Evolutionary conservation across 1,140 invertebrate genomes (phyloP).

Genomic region (Matsumurasca onukii): DNA sequence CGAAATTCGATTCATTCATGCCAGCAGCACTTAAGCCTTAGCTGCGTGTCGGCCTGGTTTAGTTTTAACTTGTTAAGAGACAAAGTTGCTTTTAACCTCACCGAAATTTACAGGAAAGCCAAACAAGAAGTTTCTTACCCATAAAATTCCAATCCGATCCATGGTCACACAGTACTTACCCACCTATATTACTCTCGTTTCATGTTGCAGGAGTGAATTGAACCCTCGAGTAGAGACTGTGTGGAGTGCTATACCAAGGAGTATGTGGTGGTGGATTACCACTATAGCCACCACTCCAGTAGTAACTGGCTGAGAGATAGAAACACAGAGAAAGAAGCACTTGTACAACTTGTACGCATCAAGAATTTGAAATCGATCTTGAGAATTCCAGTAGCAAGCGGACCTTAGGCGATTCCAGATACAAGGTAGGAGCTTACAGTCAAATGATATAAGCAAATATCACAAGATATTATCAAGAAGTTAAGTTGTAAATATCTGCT

Average conservation of each 20-base stretch:
- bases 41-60: too few species aligned
- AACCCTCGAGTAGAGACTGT: constrained; percentile 85
- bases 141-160: too few species aligned
- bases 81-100: too few species aligned
- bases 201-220: constrained; percentile 64
- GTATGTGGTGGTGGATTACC: constrained; percentile 78
- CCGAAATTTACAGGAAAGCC: too few species aligned
- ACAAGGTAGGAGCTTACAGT: constrained; percentile 31
- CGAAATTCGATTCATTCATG: too few species aligned
- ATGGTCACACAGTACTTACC: too few species aligned
- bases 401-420: constrained; percentile 36
- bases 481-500: too few species aligned
- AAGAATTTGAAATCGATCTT: constrained; percentile 70
- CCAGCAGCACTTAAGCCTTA: too few species aligned
- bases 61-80: too few species aligned
- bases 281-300: constrained; percentile 70
- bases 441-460: neutral
- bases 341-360: constrained; percentile 58
- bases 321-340: constrained; percentile 58
- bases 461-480: neutral
- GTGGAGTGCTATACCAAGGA: constrained; percentile 84
- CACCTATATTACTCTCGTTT: too few species aligned
- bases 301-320: constrained; percentile 59
- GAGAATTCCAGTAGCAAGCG: constrained; percentile 44
- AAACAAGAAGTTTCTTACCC: too few species aligned